phyloP scores from a whole-genome alignment of 2,797 vertebrate genomes.

The Gallinago stenura region DNA sequence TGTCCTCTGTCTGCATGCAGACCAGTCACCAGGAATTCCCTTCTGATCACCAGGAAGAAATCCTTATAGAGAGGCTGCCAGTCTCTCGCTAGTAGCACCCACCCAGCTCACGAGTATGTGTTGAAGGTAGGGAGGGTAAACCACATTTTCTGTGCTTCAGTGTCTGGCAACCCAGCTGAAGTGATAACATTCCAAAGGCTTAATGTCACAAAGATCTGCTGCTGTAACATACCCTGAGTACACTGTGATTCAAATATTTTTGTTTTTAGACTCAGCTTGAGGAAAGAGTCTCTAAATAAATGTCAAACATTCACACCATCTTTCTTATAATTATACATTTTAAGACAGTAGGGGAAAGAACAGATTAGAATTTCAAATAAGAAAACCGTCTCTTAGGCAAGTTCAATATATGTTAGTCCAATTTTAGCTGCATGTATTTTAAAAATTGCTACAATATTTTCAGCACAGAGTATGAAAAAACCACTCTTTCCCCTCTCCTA shows the following conservation, averaged over 20 bases:
- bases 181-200: background rate
- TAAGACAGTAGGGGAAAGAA: background rate
- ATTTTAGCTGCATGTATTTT: background rate
- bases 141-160: background rate
- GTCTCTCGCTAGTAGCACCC: background rate
- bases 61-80: background rate
- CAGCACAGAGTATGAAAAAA: background rate
- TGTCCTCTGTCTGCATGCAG: background rate
- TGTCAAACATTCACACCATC: background rate
- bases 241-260: background rate
- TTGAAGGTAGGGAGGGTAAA: background rate
- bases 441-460: background rate
- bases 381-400: background rate
- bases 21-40: background rate
- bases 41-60: background rate
- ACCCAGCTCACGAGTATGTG: background rate
- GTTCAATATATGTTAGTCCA: background rate
- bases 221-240: background rate
- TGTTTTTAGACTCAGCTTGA: background rate
- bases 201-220: background rate
- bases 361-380: slow-evolving; percentile 34
- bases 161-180: slow-evolving; percentile 13
- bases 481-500: rapidly evolving
- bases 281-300: background rate
- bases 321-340: background rate